Conservation (phyloP, 2,888 invertebrate species). For the Ophion ventricosus region DNA sequence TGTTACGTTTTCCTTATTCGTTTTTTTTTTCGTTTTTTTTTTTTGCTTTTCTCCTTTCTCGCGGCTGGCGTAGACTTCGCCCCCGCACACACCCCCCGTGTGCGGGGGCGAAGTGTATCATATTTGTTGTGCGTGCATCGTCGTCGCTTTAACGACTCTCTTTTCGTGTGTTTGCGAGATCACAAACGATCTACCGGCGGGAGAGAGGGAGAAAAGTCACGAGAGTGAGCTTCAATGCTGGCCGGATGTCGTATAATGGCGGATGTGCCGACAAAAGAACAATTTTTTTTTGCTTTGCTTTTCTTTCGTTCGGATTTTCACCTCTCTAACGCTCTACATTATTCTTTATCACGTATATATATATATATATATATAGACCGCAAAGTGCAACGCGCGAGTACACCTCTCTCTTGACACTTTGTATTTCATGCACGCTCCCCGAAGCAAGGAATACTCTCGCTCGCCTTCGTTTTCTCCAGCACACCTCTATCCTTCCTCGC, state of each 20-base stretch:
- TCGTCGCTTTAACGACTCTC: constrained; percentile 53
- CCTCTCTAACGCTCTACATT: constrained; percentile 62
- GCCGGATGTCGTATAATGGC: constrained; percentile 77
- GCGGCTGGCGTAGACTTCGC: neutral
- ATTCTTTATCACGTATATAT: constrained; percentile 20
- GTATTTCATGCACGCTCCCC: constrained; percentile 56
- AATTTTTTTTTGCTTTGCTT: constrained; percentile 54
- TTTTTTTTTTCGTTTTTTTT: constrained; percentile 32
- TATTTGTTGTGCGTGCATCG: constrained; percentile 42
- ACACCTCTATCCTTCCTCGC: constrained; percentile 34
- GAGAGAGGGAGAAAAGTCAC: constrained; percentile 19
- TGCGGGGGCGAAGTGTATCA: constrained; percentile 43
- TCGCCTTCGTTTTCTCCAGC: constrained; percentile 48
- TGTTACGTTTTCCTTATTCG: constrained; percentile 18
- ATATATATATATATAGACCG: neutral
- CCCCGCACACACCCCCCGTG: too few species aligned
- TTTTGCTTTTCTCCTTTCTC: neutral
- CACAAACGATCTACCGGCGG: constrained; percentile 1
- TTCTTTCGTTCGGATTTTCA: constrained; percentile 68
- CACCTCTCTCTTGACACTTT: constrained; percentile 53
- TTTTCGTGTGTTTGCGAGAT: constrained; percentile 44
- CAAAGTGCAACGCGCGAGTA: constrained; percentile 18
- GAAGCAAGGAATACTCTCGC: constrained; percentile 48
- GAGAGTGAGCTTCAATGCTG: constrained; percentile 61
- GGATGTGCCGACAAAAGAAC: constrained; percentile 75